Evolutionary conservation across 2,797 vertebrate genomes (phyloP).

Genomic region (Babyrousa celebensis): DNA sequence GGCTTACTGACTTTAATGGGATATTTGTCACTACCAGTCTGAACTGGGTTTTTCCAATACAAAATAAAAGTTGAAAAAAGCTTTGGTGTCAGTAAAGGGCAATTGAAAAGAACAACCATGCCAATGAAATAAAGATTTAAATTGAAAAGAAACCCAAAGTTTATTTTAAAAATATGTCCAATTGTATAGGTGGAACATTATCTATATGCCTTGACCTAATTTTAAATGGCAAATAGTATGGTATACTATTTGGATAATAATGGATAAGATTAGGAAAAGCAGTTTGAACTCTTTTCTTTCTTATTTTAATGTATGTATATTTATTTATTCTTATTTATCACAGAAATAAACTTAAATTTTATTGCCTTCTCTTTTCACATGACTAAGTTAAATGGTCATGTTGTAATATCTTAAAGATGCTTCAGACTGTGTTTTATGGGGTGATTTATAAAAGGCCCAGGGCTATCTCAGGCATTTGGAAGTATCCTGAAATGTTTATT

Average conservation of each 20-base stretch:
- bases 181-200: neutral
- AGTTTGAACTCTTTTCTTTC: neutral
- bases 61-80: slow-evolving; percentile 60
- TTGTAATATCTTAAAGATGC: slow-evolving; percentile 75
- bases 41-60: neutral
- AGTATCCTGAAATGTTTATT: slow-evolving; percentile 46
- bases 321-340: slow-evolving; percentile 14
- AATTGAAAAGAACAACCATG: neutral
- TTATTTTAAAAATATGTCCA: neutral
- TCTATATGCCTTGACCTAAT: neutral
- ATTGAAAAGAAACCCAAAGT: slow-evolving; percentile 28
- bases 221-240: slow-evolving; percentile 56
- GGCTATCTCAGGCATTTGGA: slow-evolving; percentile 49
- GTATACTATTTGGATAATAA: too few relatives aligned
- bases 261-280: neutral
- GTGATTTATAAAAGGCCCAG: slow-evolving; percentile 71
- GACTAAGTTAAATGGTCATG: slow-evolving; percentile 3
- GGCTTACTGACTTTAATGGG: neutral
- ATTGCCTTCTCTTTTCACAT: slow-evolving; percentile 53
- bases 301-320: neutral
- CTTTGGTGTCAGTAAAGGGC: rapidly evolving
- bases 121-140: neutral
- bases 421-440: slow-evolving; percentile 70
- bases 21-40: rapidly evolving
- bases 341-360: neutral